Evolutionary conservation across 2,888 invertebrate species (phyloP).

Genomic region (Oscheius sp.): DNA sequence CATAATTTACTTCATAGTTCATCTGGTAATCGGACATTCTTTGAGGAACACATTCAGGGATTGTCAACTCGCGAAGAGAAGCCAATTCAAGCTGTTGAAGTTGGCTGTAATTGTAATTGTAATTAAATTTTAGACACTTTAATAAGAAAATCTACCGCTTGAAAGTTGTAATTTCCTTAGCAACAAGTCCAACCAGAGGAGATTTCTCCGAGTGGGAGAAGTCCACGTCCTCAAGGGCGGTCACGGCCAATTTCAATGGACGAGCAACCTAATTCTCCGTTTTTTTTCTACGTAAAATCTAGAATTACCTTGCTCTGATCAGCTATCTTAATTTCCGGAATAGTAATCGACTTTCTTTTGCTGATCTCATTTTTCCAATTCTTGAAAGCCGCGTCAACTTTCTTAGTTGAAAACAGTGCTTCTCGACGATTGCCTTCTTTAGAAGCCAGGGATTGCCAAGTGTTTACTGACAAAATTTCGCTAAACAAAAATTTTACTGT

Average conservation of each 20-base stretch:
- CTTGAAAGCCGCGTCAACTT: neutral
- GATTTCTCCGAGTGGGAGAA: neutral
- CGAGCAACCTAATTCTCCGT: neutral
- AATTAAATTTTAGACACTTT: too few species aligned
- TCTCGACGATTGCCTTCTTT: neutral
- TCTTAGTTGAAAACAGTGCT: neutral
- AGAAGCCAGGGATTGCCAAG: neutral
- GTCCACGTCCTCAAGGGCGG: neutral
- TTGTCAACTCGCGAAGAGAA: neutral
- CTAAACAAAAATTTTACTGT: neutral
- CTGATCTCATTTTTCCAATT: neutral
- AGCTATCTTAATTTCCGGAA: neutral
- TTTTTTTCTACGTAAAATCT: neutral
- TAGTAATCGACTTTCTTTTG: too few species aligned
- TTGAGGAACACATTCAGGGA: neutral
- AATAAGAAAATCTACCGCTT: too few species aligned
- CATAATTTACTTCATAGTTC: neutral
- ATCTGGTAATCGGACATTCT: neutral
- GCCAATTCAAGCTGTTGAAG: neutral
- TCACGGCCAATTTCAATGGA: neutral
- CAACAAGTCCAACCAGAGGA: neutral
- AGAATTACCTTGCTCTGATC: neutral
- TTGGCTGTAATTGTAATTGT: neutral
- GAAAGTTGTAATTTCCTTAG: neutral
- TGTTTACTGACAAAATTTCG: neutral